These are phyloP conservation scores for Nebria brevicollis DNA, from an alignment of 2,888 invertebrate species.

Conservation along the genomic window DNA sequence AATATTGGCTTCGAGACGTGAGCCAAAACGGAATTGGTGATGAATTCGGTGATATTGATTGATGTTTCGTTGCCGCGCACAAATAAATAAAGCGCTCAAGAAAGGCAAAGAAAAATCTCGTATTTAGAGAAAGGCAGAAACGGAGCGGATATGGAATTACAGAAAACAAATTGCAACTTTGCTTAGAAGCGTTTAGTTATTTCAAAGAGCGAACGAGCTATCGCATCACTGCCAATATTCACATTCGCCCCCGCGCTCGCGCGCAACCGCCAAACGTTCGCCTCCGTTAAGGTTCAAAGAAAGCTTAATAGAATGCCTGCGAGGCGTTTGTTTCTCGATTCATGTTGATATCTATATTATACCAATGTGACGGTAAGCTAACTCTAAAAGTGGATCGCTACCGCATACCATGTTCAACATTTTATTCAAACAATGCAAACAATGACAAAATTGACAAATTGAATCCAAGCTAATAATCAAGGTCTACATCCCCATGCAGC, in stretches of 20 bases:
- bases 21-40: background rate
- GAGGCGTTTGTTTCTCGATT: slow-evolving; percentile 65
- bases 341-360: slow-evolving; percentile 54
- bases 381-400: background rate
- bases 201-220: slow-evolving; percentile 36
- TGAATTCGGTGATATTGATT: background rate
- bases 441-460: no score
- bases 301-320: slow-evolving; percentile 69
- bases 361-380: background rate
- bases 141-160: slow-evolving; percentile 53
- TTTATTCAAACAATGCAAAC: no score
- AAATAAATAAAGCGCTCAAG: slow-evolving; percentile 27
- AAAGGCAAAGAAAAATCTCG: slow-evolving; percentile 32
- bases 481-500: slow-evolving; percentile 1
- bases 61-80: background rate
- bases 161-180: slow-evolving; percentile 54
- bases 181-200: slow-evolving; percentile 46
- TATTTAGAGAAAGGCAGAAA: slow-evolving; percentile 38
- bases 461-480: background rate
- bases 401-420: background rate
- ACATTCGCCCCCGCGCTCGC: background rate
- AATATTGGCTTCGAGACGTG: no score
- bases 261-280: background rate
- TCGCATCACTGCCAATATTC: slow-evolving; percentile 43
- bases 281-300: slow-evolving; percentile 52